Evolutionary conservation across 2,113 vertebrate genomes (phyloP).

Genomic region (Uria lomvia): DNA sequence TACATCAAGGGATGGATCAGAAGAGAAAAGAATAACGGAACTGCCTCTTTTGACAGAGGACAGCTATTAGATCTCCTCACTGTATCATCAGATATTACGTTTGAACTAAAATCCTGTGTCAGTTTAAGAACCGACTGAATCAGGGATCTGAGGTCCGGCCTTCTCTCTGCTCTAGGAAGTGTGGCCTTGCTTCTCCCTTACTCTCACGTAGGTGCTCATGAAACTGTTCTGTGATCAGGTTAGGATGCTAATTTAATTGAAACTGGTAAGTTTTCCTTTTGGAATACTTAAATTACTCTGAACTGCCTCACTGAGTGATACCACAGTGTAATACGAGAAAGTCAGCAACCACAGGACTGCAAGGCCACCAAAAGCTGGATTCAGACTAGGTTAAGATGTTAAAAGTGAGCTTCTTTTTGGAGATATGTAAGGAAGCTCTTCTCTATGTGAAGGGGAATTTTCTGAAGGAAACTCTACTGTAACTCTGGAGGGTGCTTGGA

Average conservation of each 20-base stretch:
- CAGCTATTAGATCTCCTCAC: background rate
- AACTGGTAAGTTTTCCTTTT: background rate
- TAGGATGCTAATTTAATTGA: background rate
- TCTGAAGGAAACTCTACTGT: background rate
- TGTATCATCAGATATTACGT: background rate
- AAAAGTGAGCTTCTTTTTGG: background rate
- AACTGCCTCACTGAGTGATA: background rate
- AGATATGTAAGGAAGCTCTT: background rate
- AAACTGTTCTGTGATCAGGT: background rate
- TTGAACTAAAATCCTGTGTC: background rate
- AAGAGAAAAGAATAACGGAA: background rate
- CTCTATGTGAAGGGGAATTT: background rate
- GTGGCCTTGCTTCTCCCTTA: background rate
- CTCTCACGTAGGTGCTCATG: background rate
- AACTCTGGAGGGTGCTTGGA: background rate
- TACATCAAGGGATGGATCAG: background rate
- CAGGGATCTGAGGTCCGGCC: accelerated
- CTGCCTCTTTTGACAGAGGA: background rate
- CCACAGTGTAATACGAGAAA: accelerated
- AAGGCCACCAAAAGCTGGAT: background rate
- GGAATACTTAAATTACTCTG: background rate
- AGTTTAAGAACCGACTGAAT: background rate
- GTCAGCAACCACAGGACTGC: background rate
- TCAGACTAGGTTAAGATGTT: background rate
- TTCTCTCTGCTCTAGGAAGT: background rate